Evolutionary conservation across 2,797 vertebrate species (phyloP).

Genomic region (Hyperoplus immaculatus): DNA sequence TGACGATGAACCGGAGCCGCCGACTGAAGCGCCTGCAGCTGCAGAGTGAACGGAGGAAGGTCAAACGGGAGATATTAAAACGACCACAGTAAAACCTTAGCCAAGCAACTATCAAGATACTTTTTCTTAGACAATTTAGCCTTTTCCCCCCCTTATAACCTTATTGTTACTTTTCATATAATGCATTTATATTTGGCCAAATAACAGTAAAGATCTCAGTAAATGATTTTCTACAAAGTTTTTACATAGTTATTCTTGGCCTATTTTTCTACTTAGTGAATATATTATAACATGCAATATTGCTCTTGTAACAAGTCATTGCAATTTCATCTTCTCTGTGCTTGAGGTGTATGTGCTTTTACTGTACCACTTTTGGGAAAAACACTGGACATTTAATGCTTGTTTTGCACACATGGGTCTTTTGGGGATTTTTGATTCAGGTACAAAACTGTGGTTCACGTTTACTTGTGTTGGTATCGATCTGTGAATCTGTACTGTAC

Average conservation of each 20-base stretch:
- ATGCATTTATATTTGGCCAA: constrained; percentile 63
- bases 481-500: constrained; percentile 18
- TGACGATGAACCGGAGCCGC: constrained; percentile 79
- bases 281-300: constrained; percentile 30
- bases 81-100: constrained; percentile 9
- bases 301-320: constrained; percentile 25
- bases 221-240: constrained; percentile 53
- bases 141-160: constrained; percentile 38
- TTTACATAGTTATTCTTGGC: constrained; percentile 39
- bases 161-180: constrained; percentile 40
- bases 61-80: background rate
- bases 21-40: constrained; percentile 53
- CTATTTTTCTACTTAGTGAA: constrained; percentile 67
- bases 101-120: background rate
- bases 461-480: constrained; percentile 25
- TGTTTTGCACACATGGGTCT: constrained; percentile 63
- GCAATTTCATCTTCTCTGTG: constrained; percentile 27
- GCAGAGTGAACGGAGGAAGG: constrained; percentile 69
- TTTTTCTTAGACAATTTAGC: constrained; percentile 23
- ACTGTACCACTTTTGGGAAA: constrained; percentile 11
- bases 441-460: constrained; percentile 15
- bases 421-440: constrained; percentile 28
- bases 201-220: constrained; percentile 30
- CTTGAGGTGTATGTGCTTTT: constrained; percentile 30
- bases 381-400: constrained; percentile 49